These are phyloP conservation scores for Microctenopoma lineatum DNA, from an alignment of 2,797 vertebrate genomes.

Conservation along the genomic window DNA sequence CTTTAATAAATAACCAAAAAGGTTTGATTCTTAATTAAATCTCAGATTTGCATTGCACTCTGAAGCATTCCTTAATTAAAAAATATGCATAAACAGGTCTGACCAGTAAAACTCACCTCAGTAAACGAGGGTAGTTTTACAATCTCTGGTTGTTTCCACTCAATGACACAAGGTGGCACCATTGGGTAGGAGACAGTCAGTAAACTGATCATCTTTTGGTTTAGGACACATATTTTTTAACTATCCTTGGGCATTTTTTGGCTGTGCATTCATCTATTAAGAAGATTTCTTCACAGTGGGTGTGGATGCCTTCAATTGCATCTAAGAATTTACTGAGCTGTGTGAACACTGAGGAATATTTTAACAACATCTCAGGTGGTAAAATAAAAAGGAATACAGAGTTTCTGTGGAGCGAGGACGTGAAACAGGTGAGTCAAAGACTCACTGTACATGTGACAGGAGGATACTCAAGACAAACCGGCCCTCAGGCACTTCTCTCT, in stretches of 20 bases:
- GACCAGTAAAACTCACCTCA: slow-evolving; percentile 12
- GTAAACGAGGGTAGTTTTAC: slow-evolving; percentile 6
- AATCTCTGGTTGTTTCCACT: slow-evolving; percentile 18
- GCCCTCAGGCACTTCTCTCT: slow-evolving; percentile 76
- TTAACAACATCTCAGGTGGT: slow-evolving; percentile 54
- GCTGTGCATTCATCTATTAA: too few species aligned
- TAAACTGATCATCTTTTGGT: background rate
- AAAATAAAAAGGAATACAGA: slow-evolving; percentile 64
- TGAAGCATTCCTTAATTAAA: background rate
- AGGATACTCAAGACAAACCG: slow-evolving; percentile 75
- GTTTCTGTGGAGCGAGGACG: slow-evolving; percentile 76
- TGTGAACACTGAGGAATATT: slow-evolving; percentile 73
- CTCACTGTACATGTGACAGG: background rate
- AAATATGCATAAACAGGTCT: background rate
- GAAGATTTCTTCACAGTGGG: slow-evolving; percentile 55
- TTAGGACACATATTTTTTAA: too few species aligned
- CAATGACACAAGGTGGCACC: slow-evolving; percentile 64
- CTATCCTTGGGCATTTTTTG: too few species aligned
- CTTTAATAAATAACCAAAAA: background rate
- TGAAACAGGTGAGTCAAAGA: slow-evolving; percentile 66
- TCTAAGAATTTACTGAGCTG: slow-evolving; percentile 58
- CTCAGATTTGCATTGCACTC: too few species aligned
- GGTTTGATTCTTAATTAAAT: background rate
- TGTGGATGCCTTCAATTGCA: slow-evolving; percentile 72
- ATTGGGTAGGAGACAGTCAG: background rate